Conservation (phyloP, 2,888 invertebrate genomes). For the Eupithecia subumbrata region DNA sequence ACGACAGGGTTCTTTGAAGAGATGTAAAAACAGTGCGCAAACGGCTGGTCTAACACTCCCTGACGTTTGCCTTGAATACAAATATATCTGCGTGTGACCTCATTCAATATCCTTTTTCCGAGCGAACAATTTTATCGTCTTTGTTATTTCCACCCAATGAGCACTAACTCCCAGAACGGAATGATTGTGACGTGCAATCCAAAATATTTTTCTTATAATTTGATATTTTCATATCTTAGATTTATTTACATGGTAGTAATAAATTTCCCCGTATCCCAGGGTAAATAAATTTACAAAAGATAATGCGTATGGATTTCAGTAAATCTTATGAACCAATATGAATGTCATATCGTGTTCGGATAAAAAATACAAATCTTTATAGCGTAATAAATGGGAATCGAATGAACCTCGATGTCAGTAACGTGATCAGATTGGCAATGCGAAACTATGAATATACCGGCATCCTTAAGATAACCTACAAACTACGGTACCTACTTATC, state of each 20-base stretch:
- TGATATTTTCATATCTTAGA: constrained; percentile 12
- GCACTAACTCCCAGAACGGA: constrained; percentile 76
- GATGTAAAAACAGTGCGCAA: constrained; percentile 70
- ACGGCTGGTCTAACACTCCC: constrained; percentile 71
- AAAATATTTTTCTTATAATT: constrained; percentile 10
- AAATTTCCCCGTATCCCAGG: constrained; percentile 17
- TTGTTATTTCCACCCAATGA: constrained; percentile 82
- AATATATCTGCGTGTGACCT: constrained; percentile 80
- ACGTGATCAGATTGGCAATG: constrained; percentile 64
- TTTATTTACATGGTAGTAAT: constrained; percentile 28
- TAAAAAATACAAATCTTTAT: constrained; percentile 58
- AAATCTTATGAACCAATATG: constrained; percentile 29
- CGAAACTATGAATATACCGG: constrained; percentile 53
- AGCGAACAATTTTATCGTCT: constrained; percentile 81
- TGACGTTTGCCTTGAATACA: constrained; percentile 74
- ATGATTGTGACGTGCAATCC: constrained; percentile 74
- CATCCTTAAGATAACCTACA: neutral
- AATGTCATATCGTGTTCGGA: constrained; percentile 40
- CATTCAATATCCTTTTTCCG: constrained; percentile 82
- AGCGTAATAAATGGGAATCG: constrained; percentile 64
- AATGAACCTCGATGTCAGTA: constrained; percentile 63
- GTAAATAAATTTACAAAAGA: constrained; percentile 33
- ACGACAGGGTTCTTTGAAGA: constrained; percentile 58
- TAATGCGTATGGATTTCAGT: constrained; percentile 27
- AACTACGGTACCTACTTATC: neutral